These are phyloP conservation scores for Ivindomyrus marchei DNA, from an alignment of 2,113 vertebrate genomes.

Conservation along the genomic window DNA sequence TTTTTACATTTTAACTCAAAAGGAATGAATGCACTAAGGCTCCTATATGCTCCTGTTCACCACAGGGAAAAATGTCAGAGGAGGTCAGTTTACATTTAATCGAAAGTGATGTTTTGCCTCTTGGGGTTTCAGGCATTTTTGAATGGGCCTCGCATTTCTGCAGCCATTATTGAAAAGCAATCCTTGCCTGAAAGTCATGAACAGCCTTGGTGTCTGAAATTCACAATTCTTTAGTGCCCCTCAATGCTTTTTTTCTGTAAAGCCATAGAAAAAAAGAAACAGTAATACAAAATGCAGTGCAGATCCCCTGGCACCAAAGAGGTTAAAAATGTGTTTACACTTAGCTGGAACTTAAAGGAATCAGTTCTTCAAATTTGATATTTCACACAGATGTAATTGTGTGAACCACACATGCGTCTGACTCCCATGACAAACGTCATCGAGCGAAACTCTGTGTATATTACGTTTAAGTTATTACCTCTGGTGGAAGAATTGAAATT, in stretches of 20 bases:
- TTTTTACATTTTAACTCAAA: not conserved
- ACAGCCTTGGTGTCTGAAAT: not conserved
- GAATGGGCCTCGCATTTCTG: not conserved
- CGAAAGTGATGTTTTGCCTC: not conserved
- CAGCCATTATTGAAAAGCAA: not conserved
- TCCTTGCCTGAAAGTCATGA: not conserved
- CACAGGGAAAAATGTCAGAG: not conserved
- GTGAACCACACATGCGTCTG: not conserved
- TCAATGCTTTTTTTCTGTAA: not conserved
- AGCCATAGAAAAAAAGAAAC: not conserved
- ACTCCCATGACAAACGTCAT: not conserved
- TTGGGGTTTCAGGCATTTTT: not conserved
- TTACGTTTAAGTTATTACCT: not conserved
- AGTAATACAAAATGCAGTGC: not conserved
- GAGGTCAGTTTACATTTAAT: conserved; percentile 4
- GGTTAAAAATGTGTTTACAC: not conserved
- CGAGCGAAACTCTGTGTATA: not conserved
- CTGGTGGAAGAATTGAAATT: not conserved
- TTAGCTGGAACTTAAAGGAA: not conserved
- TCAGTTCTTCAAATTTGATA: not conserved
- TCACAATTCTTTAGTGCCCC: not conserved
- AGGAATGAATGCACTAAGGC: not conserved
- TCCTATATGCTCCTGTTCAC: not conserved
- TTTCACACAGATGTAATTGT: not conserved
- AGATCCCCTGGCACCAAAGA: not conserved